Conservation (phyloP, 2,888 invertebrate genomes). For the Cephus sareptanus region DNA sequence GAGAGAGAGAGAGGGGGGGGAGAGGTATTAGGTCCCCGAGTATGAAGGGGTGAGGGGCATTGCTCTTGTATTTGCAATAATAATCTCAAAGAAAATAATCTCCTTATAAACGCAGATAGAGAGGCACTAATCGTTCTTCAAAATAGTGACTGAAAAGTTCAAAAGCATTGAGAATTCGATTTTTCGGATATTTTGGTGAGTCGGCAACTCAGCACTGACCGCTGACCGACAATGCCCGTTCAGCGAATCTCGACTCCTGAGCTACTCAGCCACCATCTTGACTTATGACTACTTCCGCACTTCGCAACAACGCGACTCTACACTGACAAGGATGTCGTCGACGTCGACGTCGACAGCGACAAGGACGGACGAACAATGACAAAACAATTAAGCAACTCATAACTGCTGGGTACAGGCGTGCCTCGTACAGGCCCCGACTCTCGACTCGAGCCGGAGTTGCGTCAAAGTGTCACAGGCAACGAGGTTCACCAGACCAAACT, state of each 20-base stretch:
- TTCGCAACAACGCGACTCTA: neutral
- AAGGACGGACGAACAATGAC: constrained; percentile 56
- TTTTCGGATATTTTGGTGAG: neutral
- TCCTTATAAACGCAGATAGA: too few species aligned
- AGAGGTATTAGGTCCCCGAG: neutral
- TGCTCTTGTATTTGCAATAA: neutral
- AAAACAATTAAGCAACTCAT: constrained; percentile 66
- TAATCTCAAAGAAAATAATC: too few species aligned
- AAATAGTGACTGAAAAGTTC: too few species aligned
- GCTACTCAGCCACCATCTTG: neutral
- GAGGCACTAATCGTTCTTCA: too few species aligned
- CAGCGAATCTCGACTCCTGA: neutral
- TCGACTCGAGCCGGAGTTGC: constrained; percentile 45
- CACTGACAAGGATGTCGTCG: constrained; percentile 6
- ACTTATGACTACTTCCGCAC: neutral
- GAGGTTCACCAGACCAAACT: constrained; percentile 61
- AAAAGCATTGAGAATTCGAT: too few species aligned
- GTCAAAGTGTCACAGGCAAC: constrained; percentile 65
- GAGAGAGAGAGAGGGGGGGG: neutral
- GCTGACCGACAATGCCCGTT: neutral
- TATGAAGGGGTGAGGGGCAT: too few species aligned
- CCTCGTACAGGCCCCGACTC: constrained; percentile 30
- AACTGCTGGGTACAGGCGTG: constrained; percentile 59
- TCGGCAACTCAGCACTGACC: too few species aligned
- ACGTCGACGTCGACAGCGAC: constrained; percentile 5